Percentiles rank a stretch among this genome's conserved stretches.
phyloP scores from a whole-genome alignment of 2,888 invertebrate species.

The Trichogramma dendrolimi region DNA sequence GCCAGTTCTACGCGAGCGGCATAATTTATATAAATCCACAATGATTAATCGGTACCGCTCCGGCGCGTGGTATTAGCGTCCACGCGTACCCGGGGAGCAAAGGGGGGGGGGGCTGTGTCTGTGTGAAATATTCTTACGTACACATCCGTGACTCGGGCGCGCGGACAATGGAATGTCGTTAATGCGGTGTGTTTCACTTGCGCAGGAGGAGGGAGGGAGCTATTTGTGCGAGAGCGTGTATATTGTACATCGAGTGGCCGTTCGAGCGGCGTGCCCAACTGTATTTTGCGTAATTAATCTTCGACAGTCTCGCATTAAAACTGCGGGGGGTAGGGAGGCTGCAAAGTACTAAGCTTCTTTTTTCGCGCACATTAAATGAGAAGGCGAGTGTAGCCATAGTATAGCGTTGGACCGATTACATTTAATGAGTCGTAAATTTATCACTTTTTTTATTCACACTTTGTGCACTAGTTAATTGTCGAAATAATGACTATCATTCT shows the following conservation, averaged over 20 bases:
- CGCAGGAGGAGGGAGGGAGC: neutral
- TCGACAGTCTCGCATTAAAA: neutral
- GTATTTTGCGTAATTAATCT: constrained; percentile 14
- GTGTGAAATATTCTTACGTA: constrained; percentile 3
- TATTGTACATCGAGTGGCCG: constrained; percentile 12
- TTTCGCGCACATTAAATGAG: no score
- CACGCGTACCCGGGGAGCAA: no score
- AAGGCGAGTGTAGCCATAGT: no score
- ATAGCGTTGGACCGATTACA: no score
- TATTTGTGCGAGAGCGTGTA: neutral
- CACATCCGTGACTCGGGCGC: neutral
- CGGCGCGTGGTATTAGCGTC: neutral
- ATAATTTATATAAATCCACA: constrained; percentile 13
- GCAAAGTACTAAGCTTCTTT: no score
- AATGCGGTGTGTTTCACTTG: constrained; percentile 16
- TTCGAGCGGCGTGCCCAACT: constrained; percentile 12
- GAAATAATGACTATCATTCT: no score
- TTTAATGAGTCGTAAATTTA: no score
- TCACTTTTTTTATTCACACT: no score
- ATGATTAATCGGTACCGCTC: constrained; percentile 12
- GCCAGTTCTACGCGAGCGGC: constrained; percentile 5
- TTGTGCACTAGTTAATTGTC: no score
- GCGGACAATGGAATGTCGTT: constrained; percentile 12
- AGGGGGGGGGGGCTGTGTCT: no score
- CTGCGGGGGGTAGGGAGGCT: no score